phyloP scores from a whole-genome alignment of 2,888 invertebrate species.

The Melanargia galathea region DNA sequence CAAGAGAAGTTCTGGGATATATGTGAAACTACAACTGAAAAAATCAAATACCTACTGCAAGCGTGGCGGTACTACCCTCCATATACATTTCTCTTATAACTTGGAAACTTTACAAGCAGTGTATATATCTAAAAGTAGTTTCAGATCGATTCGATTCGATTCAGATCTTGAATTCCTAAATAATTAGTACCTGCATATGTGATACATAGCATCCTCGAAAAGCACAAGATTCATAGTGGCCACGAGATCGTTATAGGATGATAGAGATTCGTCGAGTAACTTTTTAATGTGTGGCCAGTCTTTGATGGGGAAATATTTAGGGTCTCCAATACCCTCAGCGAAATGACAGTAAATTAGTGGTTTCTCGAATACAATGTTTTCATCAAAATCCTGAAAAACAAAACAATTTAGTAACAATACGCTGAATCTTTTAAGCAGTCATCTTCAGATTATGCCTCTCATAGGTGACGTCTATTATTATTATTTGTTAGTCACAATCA shows the following conservation, averaged over 20 bases:
- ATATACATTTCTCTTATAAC: too few relatives aligned
- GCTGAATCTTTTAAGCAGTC: neutral
- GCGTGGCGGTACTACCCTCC: too few relatives aligned
- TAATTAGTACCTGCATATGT: conserved; percentile 88
- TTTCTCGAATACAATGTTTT: conserved; percentile 85
- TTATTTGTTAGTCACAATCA: too few relatives aligned
- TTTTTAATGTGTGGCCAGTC: conserved; percentile 87
- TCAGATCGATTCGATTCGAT: neutral
- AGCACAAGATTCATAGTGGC: conserved; percentile 96
- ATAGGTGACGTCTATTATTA: too few relatives aligned
- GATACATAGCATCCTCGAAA: conserved; percentile 97
- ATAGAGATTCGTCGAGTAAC: conserved; percentile 90
- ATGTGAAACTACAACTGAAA: too few relatives aligned
- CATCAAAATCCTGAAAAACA: conserved; percentile 84
- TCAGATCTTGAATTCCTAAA: neutral
- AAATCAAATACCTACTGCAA: too few relatives aligned
- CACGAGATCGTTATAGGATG: conserved; percentile 93
- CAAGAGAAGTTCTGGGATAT: too few relatives aligned
- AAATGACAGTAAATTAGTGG: conserved; percentile 97
- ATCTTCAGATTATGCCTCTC: too few relatives aligned
- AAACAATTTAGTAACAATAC: too few relatives aligned
- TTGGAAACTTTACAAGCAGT: too few relatives aligned
- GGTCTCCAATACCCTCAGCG: conserved; percentile 94
- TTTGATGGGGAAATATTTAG: conserved; percentile 92
- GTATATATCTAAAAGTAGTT: too few relatives aligned